A percentile compares a stretch with the other conserved stretches of the same genome.
Conservation (phyloP, 2,888 invertebrate genomes). For the Oscheius sp. region DNA sequence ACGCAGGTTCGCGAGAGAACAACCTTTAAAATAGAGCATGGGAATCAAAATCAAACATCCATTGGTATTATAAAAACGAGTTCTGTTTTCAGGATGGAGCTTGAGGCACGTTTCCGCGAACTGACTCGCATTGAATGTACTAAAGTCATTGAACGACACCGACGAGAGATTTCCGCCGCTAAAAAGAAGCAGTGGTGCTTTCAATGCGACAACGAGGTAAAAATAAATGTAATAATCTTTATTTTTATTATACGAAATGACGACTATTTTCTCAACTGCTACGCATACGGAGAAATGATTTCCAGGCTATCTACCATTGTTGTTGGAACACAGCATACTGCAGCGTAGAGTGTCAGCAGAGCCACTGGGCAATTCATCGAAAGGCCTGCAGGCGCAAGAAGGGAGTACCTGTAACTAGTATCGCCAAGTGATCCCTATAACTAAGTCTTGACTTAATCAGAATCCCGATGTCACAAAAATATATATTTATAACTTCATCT, state of each 20-base stretch:
- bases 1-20: too few relatives aligned
- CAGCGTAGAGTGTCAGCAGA: slow-evolving; percentile 82
- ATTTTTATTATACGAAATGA: too few relatives aligned
- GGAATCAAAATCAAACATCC: too few relatives aligned
- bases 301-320: slow-evolving; percentile 86
- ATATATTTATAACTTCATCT: too few relatives aligned
- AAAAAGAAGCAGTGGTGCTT: slow-evolving; percentile 82
- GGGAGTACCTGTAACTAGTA: too few relatives aligned
- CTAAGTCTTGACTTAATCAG: too few relatives aligned
- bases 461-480: too few relatives aligned
- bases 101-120: slow-evolving; percentile 70
- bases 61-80: background rate
- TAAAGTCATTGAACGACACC: slow-evolving; percentile 78
- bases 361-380: slow-evolving; percentile 69
- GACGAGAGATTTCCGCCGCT: slow-evolving; percentile 78
- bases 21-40: too few relatives aligned
- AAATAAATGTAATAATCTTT: too few relatives aligned
- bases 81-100: slow-evolving; percentile 46
- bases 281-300: too few relatives aligned
- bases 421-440: too few relatives aligned
- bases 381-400: slow-evolving; percentile 68
- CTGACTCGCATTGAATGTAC: slow-evolving; percentile 73
- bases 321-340: slow-evolving; percentile 90
- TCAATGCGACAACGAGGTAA: slow-evolving; percentile 62
- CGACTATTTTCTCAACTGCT: too few relatives aligned